phyloP scores from a whole-genome alignment of 2,797 vertebrate species.

The Eospalax fontanierii region DNA sequence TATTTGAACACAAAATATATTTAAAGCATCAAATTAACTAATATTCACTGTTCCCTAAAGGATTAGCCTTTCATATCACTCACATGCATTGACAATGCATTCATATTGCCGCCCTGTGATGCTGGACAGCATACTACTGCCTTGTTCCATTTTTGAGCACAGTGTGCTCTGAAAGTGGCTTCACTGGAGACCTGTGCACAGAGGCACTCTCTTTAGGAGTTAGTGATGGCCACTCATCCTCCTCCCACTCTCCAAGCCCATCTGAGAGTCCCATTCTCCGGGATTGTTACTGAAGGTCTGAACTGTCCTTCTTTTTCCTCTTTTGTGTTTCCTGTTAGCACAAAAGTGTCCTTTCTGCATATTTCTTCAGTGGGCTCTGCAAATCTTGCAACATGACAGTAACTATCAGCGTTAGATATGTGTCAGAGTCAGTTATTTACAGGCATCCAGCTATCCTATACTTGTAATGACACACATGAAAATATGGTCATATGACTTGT shows the following conservation, averaged over 20 bases:
- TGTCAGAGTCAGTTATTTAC: background rate
- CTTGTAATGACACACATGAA: background rate
- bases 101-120: background rate
- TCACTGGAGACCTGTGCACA: background rate
- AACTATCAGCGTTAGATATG: background rate
- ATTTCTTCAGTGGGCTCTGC: background rate
- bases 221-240: background rate
- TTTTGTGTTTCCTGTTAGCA: background rate
- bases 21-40: background rate
- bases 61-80: background rate
- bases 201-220: background rate
- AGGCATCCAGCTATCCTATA: background rate
- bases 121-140: background rate
- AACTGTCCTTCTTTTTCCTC: background rate
- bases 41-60: background rate
- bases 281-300: background rate
- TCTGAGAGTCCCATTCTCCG: background rate
- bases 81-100: too few relatives aligned
- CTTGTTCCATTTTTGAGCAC: background rate
- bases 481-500: background rate
- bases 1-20: slow-evolving; percentile 5
- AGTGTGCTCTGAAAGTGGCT: background rate
- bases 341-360: background rate
- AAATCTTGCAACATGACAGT: background rate
- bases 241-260: background rate